Conservation (phyloP, 2,113 vertebrate genomes). For the Hymenochirus boettgeri region DNA sequence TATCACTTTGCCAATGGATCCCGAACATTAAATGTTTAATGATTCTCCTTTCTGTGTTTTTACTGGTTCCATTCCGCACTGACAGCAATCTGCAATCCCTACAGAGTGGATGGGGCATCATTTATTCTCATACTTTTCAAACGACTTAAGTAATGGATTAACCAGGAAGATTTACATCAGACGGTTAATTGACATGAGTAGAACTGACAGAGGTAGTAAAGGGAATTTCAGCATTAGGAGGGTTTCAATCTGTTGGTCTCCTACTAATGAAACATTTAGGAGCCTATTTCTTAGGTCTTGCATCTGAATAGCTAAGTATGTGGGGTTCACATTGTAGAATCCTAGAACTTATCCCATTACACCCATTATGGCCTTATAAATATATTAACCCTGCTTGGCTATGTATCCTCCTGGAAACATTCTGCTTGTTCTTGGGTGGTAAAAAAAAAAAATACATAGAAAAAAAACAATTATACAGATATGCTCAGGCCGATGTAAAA, state of each 20-base stretch:
- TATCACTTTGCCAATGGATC: constrained; percentile 29
- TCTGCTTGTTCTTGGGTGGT: not conserved
- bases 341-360: not conserved
- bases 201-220: constrained; percentile 27
- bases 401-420: not conserved
- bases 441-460: not conserved
- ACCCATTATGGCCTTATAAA: not conserved
- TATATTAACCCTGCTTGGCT: not conserved
- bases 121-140: constrained; percentile 32
- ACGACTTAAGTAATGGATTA: constrained; percentile 39
- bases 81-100: constrained; percentile 30
- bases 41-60: constrained; percentile 35
- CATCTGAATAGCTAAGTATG: not conserved
- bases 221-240: constrained; percentile 11
- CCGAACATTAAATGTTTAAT: constrained; percentile 40
- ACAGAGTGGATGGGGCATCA: constrained; percentile 23
- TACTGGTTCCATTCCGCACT: constrained; percentile 26
- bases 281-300: not conserved
- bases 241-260: not conserved
- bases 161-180: constrained; percentile 33
- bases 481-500: no score
- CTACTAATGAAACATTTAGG: constrained; percentile 18
- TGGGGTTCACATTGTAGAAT: constrained; percentile 3
- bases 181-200: constrained; percentile 29
- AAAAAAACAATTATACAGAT: no score